Conservation (phyloP, 2,797 vertebrate species). For the Otus scops region DNA sequence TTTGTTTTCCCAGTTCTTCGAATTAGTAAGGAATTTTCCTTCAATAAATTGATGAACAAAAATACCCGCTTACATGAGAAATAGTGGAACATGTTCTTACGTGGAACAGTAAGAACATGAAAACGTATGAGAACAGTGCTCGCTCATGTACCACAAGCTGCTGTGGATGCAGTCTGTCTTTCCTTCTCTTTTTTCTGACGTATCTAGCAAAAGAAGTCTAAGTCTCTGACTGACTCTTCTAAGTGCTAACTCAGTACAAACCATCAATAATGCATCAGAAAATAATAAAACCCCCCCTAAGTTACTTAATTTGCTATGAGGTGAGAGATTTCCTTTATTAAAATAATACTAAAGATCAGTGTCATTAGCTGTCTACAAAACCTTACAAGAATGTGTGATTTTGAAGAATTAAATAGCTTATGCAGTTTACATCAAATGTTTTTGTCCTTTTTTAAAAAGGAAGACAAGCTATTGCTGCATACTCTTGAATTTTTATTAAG, state of each 20-base stretch:
- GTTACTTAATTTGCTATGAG: neutral
- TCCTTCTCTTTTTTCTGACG: neutral
- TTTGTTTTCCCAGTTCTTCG: neutral
- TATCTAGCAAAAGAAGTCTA: neutral
- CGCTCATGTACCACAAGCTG: neutral
- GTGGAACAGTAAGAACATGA: neutral
- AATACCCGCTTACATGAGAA: neutral
- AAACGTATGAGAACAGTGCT: neutral
- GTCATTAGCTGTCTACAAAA: rapidly evolving
- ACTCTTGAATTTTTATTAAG: neutral
- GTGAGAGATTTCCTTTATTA: neutral
- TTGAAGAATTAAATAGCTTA: neutral
- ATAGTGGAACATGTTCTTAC: neutral
- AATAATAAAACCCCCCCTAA: neutral
- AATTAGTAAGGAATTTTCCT: neutral
- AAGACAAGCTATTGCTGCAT: neutral
- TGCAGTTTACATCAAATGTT: neutral
- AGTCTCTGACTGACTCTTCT: neutral
- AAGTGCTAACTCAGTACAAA: neutral
- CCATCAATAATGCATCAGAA: neutral
- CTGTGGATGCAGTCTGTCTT: neutral
- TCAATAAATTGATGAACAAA: neutral
- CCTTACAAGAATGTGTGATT: neutral
- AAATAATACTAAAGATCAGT: neutral
- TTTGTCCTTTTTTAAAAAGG: neutral